Evolutionary conservation across 1,140 invertebrate genomes (phyloP).

Genomic region (Heliothis virescens): DNA sequence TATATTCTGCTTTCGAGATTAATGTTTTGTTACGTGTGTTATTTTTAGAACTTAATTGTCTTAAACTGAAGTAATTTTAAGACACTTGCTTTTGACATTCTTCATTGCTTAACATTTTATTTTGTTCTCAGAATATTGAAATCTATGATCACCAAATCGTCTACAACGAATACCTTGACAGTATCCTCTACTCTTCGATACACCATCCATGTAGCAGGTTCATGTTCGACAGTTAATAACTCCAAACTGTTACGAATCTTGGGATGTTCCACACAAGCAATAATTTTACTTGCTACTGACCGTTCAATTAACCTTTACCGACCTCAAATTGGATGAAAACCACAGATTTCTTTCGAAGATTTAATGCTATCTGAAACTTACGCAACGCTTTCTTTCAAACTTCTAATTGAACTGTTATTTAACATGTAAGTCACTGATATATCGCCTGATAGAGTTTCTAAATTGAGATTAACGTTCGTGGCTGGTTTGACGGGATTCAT

Average conservation of each 20-base stretch:
- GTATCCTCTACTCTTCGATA: not conserved
- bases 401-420: slow-evolving; percentile 32
- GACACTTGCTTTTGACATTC: too few species aligned
- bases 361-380: slow-evolving; percentile 26
- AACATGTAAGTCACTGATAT: slow-evolving; percentile 28
- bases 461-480: slow-evolving; percentile 27
- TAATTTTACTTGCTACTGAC: slow-evolving; percentile 27
- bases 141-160: slow-evolving; percentile 14
- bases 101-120: not conserved
- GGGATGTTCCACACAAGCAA: slow-evolving; percentile 11
- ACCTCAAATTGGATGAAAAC: slow-evolving; percentile 27
- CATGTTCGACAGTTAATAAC: not conserved
- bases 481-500: slow-evolving; percentile 25
- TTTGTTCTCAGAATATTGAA: not conserved
- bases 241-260: slow-evolving; percentile 9
- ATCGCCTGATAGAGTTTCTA: slow-evolving; percentile 41
- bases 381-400: slow-evolving; percentile 23
- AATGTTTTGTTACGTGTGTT: not conserved
- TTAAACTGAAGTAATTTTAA: too few species aligned
- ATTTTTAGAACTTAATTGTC: not conserved
- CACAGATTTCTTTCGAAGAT: slow-evolving; percentile 22
- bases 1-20: not conserved
- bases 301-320: slow-evolving; percentile 39
- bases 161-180: not conserved
- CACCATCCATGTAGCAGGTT: not conserved